Evolutionary conservation across 1,140 invertebrate species (phyloP).

Genomic region (Drosophila rufa): DNA sequence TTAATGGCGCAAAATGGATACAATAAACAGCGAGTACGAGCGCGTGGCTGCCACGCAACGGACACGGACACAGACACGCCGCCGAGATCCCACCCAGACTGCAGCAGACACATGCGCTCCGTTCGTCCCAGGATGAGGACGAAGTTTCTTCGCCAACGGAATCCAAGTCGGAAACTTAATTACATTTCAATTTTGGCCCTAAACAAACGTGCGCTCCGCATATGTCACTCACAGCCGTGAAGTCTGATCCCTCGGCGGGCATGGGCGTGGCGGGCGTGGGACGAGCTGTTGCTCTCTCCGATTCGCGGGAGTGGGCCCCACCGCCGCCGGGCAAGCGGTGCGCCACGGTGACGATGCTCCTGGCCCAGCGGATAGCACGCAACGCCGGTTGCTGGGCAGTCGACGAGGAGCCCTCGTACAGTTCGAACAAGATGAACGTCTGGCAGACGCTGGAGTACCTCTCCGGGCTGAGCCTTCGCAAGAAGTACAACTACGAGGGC

Average conservation of each 20-base stretch:
- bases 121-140: slow-evolving; percentile 55
- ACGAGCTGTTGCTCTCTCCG: slow-evolving; percentile 64
- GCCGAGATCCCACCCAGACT: slow-evolving; percentile 25
- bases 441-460: slow-evolving; percentile 82
- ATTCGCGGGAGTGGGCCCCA: slow-evolving; percentile 63
- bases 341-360: slow-evolving; percentile 80
- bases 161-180: slow-evolving; percentile 65
- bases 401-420: slow-evolving; percentile 77
- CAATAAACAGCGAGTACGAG: slow-evolving; percentile 68
- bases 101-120: slow-evolving; percentile 29
- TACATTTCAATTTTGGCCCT: slow-evolving; percentile 76
- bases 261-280: slow-evolving; percentile 41
- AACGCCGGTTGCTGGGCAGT: slow-evolving; percentile 80
- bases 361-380: slow-evolving; percentile 78
- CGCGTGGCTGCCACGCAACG: slow-evolving; percentile 64
- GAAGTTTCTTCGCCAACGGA: slow-evolving; percentile 34
- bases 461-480: slow-evolving; percentile 71
- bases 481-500: slow-evolving; percentile 81
- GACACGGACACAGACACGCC: slow-evolving; percentile 27
- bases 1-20: slow-evolving; percentile 78
- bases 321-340: slow-evolving; percentile 57
- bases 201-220: slow-evolving; percentile 63
- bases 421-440: slow-evolving; percentile 83
- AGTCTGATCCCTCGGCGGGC: slow-evolving; percentile 45
- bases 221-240: slow-evolving; percentile 70